A percentile compares a stretch with the other conserved stretches of the same genome.
phyloP scores from a whole-genome alignment of 1,140 invertebrate genomes.

The Vanessa tameamea region DNA sequence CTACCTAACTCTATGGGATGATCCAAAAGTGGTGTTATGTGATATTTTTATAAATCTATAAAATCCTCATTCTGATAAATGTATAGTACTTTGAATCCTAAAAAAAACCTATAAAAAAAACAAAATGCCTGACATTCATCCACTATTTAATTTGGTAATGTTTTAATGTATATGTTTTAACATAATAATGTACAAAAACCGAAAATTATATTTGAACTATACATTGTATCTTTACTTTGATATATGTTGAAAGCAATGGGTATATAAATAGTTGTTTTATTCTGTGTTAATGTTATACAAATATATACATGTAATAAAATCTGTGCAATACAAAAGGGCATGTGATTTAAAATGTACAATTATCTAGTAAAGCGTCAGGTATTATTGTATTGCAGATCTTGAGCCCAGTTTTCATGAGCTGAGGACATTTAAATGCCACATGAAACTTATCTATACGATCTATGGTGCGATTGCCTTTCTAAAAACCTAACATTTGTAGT shows the following conservation, averaged over 20 bases:
- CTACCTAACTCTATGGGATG: conserved; percentile 28
- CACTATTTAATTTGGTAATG: background rate
- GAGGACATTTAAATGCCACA: conserved; percentile 12
- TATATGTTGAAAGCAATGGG: background rate
- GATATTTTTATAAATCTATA: conserved; percentile 19
- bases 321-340: conserved; percentile 65
- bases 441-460: conserved; percentile 8
- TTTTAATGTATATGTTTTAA: background rate
- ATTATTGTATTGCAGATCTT: conserved; percentile 67
- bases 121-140: background rate
- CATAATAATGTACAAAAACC: background rate
- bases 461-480: conserved; percentile 34
- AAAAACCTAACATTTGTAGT: conserved; percentile 22
- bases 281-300: background rate
- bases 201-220: background rate
- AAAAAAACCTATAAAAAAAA: background rate
- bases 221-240: background rate
- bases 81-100: background rate
- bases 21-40: conserved; percentile 19
- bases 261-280: background rate
- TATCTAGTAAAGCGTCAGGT: conserved; percentile 72
- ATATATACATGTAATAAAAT: conserved; percentile 21
- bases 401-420: conserved; percentile 43
- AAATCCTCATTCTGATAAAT: conserved; percentile 13
- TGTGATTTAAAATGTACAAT: conserved; percentile 50